These are phyloP conservation scores for Sisyra nigra DNA, from an alignment of 2,888 invertebrate species.

Conservation along the genomic window DNA sequence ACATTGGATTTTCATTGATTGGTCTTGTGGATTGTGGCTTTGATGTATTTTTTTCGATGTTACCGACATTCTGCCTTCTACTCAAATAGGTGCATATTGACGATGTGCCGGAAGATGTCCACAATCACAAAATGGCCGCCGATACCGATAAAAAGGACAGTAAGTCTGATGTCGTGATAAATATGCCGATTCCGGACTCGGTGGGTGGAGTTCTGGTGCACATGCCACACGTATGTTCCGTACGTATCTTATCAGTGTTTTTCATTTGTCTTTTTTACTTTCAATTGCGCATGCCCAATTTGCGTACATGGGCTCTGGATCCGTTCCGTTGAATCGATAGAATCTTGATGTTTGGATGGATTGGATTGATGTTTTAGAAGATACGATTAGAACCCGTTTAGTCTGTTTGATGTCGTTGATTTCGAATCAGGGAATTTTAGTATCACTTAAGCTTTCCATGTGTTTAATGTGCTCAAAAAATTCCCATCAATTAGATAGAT, in stretches of 20 bases:
- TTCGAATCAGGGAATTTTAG: not conserved
- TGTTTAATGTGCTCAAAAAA: not conserved
- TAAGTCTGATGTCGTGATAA: slow-evolving; percentile 43
- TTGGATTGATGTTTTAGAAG: no score
- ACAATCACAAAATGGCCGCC: slow-evolving; percentile 48
- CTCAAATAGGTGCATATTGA: slow-evolving; percentile 27
- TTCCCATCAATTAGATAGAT: not conserved
- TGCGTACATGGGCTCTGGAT: not conserved
- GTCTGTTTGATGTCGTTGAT: no score
- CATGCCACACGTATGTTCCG: slow-evolving; percentile 79
- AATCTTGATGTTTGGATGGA: no score
- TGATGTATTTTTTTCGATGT: not conserved
- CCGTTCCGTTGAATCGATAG: no score
- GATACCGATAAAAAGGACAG: slow-evolving; percentile 53
- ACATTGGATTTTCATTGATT: not conserved
- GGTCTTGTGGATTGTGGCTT: not conserved
- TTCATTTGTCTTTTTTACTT: slow-evolving; percentile 17
- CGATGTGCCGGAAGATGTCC: slow-evolving; percentile 49
- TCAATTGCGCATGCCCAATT: slow-evolving; percentile 5
- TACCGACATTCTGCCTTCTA: not conserved
- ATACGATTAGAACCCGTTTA: no score
- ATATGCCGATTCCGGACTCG: slow-evolving; percentile 52
- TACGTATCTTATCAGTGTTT: slow-evolving; percentile 22
- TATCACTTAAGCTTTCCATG: not conserved
- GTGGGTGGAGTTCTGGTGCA: slow-evolving; percentile 79